Conservation (phyloP, 1,140 invertebrate species). For the Mylabris phalerata region DNA sequence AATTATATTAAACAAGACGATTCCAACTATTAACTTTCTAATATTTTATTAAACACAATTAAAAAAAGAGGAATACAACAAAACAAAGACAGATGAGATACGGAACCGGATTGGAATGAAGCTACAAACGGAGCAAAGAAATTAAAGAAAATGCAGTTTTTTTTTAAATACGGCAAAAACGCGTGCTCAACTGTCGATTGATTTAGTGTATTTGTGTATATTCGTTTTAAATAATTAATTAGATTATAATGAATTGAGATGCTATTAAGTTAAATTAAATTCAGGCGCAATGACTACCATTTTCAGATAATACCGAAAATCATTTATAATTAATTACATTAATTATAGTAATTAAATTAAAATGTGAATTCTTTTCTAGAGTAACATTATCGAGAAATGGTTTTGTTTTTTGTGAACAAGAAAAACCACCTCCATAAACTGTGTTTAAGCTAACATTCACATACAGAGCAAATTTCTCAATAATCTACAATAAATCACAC, state of each 20-base stretch:
- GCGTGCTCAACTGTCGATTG: constrained; percentile 1
- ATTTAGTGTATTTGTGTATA: background rate
- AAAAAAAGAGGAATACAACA: constrained; percentile 21
- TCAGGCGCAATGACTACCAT: background rate
- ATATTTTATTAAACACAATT: constrained; percentile 25
- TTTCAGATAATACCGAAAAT: background rate
- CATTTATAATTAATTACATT: no score
- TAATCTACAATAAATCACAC: constrained; percentile 16
- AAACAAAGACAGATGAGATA: constrained; percentile 7
- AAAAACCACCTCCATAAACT: background rate
- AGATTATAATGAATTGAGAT: background rate
- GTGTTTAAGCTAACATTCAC: background rate
- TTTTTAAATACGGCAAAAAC: constrained; percentile 7
- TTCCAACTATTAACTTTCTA: background rate
- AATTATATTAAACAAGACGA: constrained; percentile 27
- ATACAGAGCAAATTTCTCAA: background rate
- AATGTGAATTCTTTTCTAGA: background rate
- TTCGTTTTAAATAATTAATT: background rate
- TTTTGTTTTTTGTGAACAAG: background rate
- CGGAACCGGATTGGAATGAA: constrained; percentile 22
- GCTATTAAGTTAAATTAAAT: background rate
- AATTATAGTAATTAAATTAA: background rate
- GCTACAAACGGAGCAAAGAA: constrained; percentile 5
- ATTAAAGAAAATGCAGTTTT: constrained; percentile 2
- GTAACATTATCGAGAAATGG: no score